Percentiles rank a stretch among this genome's conserved stretches.
Conservation (phyloP, 2,113 vertebrate species). For the Xiphias gladius region DNA sequence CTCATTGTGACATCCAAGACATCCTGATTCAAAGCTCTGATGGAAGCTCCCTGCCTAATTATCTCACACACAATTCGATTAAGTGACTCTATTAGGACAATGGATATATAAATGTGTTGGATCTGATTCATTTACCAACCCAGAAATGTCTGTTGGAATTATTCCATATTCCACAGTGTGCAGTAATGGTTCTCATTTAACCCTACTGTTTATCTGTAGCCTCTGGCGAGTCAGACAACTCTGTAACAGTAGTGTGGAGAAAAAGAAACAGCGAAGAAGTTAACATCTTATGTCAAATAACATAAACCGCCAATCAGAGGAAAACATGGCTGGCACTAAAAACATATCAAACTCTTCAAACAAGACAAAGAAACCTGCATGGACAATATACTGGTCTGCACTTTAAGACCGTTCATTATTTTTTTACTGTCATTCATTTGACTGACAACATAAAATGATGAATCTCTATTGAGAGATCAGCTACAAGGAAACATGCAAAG, state of each 20-base stretch:
- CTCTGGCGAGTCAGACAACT: conserved; percentile 7
- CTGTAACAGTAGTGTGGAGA: background rate
- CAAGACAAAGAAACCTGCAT: background rate
- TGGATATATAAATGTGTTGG: conserved; percentile 49
- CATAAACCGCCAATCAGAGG: background rate
- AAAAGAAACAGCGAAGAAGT: background rate
- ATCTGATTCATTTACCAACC: conserved; percentile 64
- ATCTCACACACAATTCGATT: conserved; percentile 36
- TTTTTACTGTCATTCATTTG: background rate
- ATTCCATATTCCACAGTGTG: conserved; percentile 24
- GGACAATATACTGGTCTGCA: background rate
- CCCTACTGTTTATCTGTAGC: conserved; percentile 27
- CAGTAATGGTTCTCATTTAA: conserved; percentile 43
- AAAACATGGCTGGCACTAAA: background rate
- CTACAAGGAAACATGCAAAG: too few species aligned
- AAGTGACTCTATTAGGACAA: conserved; percentile 56
- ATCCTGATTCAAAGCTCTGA: conserved; percentile 23
- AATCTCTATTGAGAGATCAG: background rate
- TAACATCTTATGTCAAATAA: conserved; percentile 22
- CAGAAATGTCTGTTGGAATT: conserved; percentile 66
- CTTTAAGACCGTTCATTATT: background rate
- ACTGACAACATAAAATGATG: background rate
- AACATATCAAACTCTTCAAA: background rate
- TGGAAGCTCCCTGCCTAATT: conserved; percentile 40
- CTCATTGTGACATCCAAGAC: conserved; percentile 41